Base-by-base conservation (phyloP, 2,797 vertebrate genomes). In the Pagetopsis macropterus region DNA sequence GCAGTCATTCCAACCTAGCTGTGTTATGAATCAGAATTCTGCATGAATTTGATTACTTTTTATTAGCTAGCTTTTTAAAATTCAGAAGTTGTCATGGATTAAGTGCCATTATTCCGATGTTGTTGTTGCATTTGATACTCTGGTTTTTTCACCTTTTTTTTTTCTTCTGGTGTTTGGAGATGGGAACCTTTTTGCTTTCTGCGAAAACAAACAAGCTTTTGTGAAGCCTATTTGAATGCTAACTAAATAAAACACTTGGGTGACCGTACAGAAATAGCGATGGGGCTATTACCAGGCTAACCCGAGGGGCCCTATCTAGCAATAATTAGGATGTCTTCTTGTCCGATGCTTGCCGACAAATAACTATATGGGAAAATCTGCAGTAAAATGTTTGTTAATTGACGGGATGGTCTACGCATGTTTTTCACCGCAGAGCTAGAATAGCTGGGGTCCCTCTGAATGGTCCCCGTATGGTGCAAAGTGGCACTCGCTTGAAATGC, bases 201-300 rank as follows among this genome's bases (percentile, higher is more conserved):
- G 10, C 67, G 67, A 74, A 83, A 79, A 86, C 84, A 27, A 87
- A 84, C 56, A 65, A 44, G 48, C 45, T 76, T 60, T 79, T 84
- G 72, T 85, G 56, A 45, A 43, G 60, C 68, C 62, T 78, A 44
- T 84, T 65, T 27, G 60, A 65, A 49, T 60, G 54, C 11, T 33
- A 6, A 45, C 16, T 10, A 40, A 70, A 67, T 40, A 41, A 54
- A 69, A 21, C 72, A 48, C 58, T 58, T 19, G 50, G 31, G 43
- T 46, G 45, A 46, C 43, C 8, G 4, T 63, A 70, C 55, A 82
- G 71, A 76, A 84, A 63, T 65, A 64, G 70, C 8, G 16, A 12
- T 31, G 49, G 37, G 45, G 64, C 5, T 1, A 60, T 50, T 10
- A 60, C 23, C 11, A 12, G 40, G 62, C 57, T 55, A 52, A 44